Base-by-base conservation (phyloP, 2,888 invertebrate species). In the Phengaris arion region DNA sequence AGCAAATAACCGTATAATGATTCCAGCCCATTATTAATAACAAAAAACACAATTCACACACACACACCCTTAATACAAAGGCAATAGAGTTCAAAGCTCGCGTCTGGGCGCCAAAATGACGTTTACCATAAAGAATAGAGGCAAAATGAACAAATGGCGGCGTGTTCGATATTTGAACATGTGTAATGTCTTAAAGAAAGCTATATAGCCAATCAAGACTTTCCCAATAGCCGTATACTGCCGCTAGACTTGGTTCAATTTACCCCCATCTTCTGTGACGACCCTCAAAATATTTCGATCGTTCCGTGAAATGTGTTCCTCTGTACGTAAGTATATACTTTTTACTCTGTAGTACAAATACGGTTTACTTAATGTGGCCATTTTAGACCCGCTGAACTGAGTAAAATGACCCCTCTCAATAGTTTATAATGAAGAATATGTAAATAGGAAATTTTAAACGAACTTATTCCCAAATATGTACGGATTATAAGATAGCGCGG, bases 1-100 rank as follows among this genome's bases (percentile, higher is more conserved):
- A 80, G 85, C 90, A 92, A 92, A 92, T 90, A 92, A 90, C 85
- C 91, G 88, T 91, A 82, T 92, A 92, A 92, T 92, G 88, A 91
- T 86, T 91, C 91, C 87, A 89, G 85, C 83, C 86, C 84, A 87
- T 87, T 88, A 84, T 85, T 81, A 81, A 80, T 78, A 79, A 82
- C 82, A 80, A 81, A 22, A 77, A 76, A 68, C 77, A 78, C 74
- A 78, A 68, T 78, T 68, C 79, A 75, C 46, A 73, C 74, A 74
- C 46, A 35, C 48, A 59, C 59, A 73, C 46, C 77, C 77, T 78
- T 81, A 78, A 74, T 35, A 9, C 6, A 3, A 22, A 68, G 0
- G 6, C 0, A 3, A 64, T 81, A 79, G 74, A 73, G 77, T 76
- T n/a, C 13, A 77, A 76, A 78, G 76, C 79, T 0, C 46, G 74